These are phyloP conservation scores for Urosaurus nigricauda DNA, from an alignment of 2,797 vertebrate genomes.

Conservation along the genomic window DNA sequence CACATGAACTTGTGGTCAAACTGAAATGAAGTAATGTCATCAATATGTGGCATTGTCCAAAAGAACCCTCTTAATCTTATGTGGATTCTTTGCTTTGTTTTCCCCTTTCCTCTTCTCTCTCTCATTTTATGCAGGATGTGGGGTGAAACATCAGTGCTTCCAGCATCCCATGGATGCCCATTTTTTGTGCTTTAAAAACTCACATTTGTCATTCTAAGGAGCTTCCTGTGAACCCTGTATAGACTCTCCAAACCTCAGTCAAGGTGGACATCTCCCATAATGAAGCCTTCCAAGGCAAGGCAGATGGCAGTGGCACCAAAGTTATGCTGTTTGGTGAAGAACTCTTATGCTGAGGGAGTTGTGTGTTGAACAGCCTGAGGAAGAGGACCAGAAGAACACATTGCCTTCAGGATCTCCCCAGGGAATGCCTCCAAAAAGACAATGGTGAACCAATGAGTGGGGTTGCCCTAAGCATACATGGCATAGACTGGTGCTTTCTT, in stretches of 20 bases:
- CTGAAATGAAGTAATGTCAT: neutral
- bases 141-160: constrained; percentile 24
- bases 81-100: neutral
- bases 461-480: neutral
- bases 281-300: neutral
- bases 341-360: neutral
- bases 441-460: neutral
- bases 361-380: neutral
- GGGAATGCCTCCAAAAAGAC: constrained; percentile 40
- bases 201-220: neutral
- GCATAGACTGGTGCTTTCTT: constrained; percentile 12
- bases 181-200: neutral
- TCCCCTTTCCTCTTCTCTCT: constrained; percentile 6
- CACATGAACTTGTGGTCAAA: neutral
- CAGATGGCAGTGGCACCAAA: neutral
- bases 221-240: neutral
- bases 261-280: neutral
- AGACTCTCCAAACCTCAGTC: neutral
- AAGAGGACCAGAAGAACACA: neutral
- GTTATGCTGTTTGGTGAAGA: neutral
- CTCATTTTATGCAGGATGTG: constrained; percentile 51
- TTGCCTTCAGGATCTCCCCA: constrained; percentile 4
- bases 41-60: neutral
- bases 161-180: constrained; percentile 10
- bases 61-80: neutral